Base-by-base conservation (phyloP, 1,140 invertebrate genomes). In the Pogonus chalceus region DNA sequence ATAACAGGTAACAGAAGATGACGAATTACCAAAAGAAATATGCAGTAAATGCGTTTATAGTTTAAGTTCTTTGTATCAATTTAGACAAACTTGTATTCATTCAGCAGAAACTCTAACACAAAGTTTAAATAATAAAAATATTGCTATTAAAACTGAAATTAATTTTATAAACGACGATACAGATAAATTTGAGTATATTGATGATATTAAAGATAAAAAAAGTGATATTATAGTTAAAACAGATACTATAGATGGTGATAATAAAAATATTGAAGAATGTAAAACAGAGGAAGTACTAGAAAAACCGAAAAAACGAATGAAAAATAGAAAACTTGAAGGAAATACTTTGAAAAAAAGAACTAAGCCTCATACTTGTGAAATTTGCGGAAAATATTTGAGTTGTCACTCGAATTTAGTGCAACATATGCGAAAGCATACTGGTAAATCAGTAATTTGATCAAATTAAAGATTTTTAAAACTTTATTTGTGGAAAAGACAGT, bases 391-490 rank as follows among this genome's bases (percentile, higher is more conserved):
- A 37, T 37, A 59, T 37, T 49, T 62, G 18, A 58, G 57, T 14
- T 55, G 55, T 10, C 56, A 53, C 16, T 56, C 59, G 7, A 62
- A 62, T 48, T 48, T 65, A 37, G 52, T 49, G 2, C 57, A 58
- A 2, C 66, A 68, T 46, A 55, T 59, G 46, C 57, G 69, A 16
- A 67, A 64, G 4, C 73, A 69, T 59, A 71, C 65, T 0, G 73
- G 73, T 16, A 2, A 46, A 21, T 14, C 16, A 35, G 12, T 4
- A 1, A 35, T 2, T 2, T 14, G 16, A 35, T 14, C 31, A 14
- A 35, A 35, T 35, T 35, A 35, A 35, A 1, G 31, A 35, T 31
- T 31, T 7, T 7, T 7, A 31, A 7, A 35, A 35, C 31, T 2
- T 16, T 16, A 2, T 35, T 35, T 35, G 16, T 14, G 16, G n/a